phyloP scores from a whole-genome alignment of 1,140 invertebrate species.

The Drosophila santomea region DNA sequence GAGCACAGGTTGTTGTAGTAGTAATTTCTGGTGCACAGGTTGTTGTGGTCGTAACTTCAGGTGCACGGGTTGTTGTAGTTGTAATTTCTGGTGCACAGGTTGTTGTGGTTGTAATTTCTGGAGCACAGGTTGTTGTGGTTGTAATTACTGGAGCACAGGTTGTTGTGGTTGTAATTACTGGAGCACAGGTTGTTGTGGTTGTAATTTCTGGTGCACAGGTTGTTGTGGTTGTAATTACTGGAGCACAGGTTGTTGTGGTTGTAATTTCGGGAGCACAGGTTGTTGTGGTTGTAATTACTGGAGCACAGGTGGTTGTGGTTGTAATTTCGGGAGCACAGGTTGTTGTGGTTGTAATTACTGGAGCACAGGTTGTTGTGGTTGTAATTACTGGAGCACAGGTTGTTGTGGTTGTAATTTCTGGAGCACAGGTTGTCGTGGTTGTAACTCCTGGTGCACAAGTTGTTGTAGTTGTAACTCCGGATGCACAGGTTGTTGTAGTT shows the following conservation, averaged over 20 bases:
- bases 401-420: neutral
- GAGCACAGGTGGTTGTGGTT: conserved; percentile 3
- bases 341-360: conserved; percentile 33
- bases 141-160: neutral
- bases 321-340: conserved; percentile 11
- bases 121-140: neutral
- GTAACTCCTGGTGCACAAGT: neutral
- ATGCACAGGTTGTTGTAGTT: conserved; percentile 33
- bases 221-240: conserved; percentile 29
- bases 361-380: conserved; percentile 13
- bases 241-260: conserved; percentile 3
- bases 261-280: neutral
- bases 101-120: conserved; percentile 27
- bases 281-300: conserved; percentile 17
- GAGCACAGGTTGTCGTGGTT: conserved; percentile 13
- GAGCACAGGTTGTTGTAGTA: neutral
- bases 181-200: conserved; percentile 13
- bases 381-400: neutral
- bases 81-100: conserved; percentile 10
- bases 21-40: neutral
- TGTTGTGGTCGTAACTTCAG: conserved; percentile 23
- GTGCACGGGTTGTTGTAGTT: conserved; percentile 12
- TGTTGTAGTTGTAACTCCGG: conserved; percentile 21
- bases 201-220: neutral
- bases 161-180: conserved; percentile 25